Base-by-base conservation (phyloP, 2,797 vertebrate species). In the Fringilla coelebs region DNA sequence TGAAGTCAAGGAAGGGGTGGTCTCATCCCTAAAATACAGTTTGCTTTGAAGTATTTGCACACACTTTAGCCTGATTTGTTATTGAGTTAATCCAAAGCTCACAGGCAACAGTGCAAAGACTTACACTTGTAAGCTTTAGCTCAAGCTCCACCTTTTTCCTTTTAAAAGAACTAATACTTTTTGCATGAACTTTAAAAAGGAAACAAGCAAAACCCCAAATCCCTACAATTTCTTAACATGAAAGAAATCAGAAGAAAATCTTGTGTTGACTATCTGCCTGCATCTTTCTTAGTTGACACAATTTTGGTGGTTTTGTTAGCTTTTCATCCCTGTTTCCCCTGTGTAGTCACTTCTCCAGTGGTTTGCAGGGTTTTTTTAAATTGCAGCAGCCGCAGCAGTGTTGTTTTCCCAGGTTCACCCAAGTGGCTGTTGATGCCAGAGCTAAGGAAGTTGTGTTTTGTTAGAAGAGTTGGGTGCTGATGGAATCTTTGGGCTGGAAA, bases 321-420 rank as follows among this genome's bases (percentile, higher is more conserved):
- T 51, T 46, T 76, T 40, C 43, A 9, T 46, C 1, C 6, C 45
- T 5, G 9, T 46, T 65, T 66, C 38, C 63, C 78, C 22, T 10
- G 48, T 34, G 48, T 38, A 43, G 40, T 63, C 57, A 13, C 13
- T 20, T 94, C 43, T 81, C 55, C n/a, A 8, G 45, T 63, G 65
- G 40, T 70, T 94, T 80, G 52, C 28, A 62, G 57, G 31, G 21
- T 67, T 58, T 29, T 55, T 68, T 48, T 68, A 49, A 15, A 17
- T 28, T 40, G 10, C 66, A 75, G 62, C 31, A 70, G 58, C 66
- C 75, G 55, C 3, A 3, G 13, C 6, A 43, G 31, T 0, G 0
- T 3, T 61, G 34, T 51, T 73, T 82, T 89, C 38, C 46, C 20
- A 17, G 28, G 26, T 62, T 81, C 34, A 48, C n/a, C 13, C 4